phyloP scores from a whole-genome alignment of 2,797 vertebrate species.

The Pangasius krempfi region DNA sequence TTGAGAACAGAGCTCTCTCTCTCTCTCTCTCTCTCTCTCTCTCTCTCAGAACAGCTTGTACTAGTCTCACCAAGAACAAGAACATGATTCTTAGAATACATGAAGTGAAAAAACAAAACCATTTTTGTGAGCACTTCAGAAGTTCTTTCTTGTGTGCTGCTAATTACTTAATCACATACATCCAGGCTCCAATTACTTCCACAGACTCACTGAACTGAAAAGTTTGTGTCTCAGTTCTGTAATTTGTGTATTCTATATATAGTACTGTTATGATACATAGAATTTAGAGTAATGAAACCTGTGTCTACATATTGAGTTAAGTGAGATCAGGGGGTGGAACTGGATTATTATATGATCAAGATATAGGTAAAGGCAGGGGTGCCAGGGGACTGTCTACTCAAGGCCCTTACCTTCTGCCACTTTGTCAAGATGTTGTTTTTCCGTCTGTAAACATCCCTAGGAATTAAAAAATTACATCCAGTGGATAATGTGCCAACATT shows the following conservation, averaged over 20 bases:
- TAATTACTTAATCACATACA: neutral
- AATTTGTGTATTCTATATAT: neutral
- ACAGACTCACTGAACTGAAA: conserved; percentile 3
- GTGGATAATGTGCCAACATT: neutral
- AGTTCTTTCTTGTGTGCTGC: neutral
- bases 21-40: neutral
- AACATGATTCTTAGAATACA: neutral
- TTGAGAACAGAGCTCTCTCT: neutral
- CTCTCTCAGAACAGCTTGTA: conserved; percentile 4
- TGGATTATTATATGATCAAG: neutral
- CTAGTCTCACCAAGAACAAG: conserved; percentile 9
- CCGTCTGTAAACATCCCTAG: neutral
- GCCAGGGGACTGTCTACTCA: neutral
- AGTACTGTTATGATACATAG: neutral
- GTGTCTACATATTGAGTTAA: neutral
- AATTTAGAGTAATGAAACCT: neutral
- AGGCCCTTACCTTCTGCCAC: neutral
- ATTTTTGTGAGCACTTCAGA: neutral
- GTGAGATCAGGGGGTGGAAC: neutral
- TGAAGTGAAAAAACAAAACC: neutral
- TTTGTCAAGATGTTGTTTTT: neutral
- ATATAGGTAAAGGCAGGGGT: neutral
- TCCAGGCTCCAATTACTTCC: neutral
- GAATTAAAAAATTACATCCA: neutral
- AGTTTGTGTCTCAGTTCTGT: neutral